Evolutionary conservation across 2,797 vertebrate species (phyloP), one percentile per base, ranked within the genome.

Genomic region (Chelmon rostratus): DNA sequence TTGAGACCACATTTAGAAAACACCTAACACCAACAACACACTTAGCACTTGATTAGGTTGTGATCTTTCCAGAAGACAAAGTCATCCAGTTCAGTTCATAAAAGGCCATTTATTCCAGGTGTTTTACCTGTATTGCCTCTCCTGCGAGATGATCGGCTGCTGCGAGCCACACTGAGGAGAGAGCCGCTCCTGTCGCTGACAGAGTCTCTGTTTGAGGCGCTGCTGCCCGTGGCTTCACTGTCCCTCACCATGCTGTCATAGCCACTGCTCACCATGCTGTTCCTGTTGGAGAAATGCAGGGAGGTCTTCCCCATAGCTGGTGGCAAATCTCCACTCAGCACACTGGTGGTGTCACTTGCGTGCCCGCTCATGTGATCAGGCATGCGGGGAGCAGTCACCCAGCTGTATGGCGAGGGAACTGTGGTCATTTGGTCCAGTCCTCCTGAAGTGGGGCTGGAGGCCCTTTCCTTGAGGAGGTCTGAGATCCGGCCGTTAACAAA

Each of bases 291-390:
- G 84, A 98, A 99, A 79, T 99, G 96, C 46, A 99, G 93, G 0
- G 97, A 96, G 0, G 98, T 99, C 92, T 98, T 99, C 42, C 98
- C 98, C 98, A 99, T 99, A 78, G 98, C 98, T 0, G 98, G 98
- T 0, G 98, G 98, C 47, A 99, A 89, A 81, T 97, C 96, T 25
- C 97, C 97, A 0, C 97, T 98, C 81, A 98, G 86, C 56, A 98
- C 96, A 3, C 97, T 98, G 71, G 97, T 98, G 90, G 97, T 97
- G 92, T 98, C 97, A 0, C 97, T 98, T 0, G 96, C 96, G 0
- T 98, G 97, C 1, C 97, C 97, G 0, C 97, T 97, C 84, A 95
- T 94, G 82, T 96, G 96, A 76, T 96, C 95, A 3, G 97, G 97
- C 23, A 90, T 93, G 61, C 97, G 95, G 0, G 98, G 98, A 1